Conservation (phyloP, 1,140 invertebrate species). For the Nephila pilipes region DNA sequence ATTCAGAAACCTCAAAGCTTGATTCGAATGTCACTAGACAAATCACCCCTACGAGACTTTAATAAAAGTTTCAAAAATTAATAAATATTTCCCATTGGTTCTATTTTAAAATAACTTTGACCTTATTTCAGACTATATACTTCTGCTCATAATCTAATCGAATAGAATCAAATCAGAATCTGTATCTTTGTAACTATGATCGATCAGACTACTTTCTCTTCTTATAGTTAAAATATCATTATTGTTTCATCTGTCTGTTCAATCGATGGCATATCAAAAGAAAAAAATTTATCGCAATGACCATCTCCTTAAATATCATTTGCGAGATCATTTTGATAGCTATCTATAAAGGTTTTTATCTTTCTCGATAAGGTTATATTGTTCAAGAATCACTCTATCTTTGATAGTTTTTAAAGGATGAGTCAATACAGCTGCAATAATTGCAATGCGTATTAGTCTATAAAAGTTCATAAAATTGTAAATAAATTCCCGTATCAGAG, state of each 20-base stretch:
- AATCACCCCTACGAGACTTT: no score
- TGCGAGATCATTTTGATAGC: background rate
- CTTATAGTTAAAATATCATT: background rate
- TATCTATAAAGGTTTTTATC: constrained; percentile 4
- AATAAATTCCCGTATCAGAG: constrained; percentile 7
- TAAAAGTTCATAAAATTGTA: background rate
- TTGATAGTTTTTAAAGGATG: constrained; percentile 1
- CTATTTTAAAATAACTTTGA: no score
- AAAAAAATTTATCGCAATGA: background rate
- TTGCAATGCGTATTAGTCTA: background rate
- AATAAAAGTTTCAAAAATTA: no score
- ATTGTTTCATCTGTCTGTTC: background rate
- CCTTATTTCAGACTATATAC: no score
- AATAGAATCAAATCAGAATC: no score
- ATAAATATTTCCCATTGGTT: no score
- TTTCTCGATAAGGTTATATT: background rate
- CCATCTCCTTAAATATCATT: background rate
- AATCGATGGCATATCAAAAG: background rate
- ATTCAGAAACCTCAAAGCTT: no score
- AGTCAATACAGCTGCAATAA: background rate
- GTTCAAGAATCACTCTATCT: background rate
- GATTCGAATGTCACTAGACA: no score
- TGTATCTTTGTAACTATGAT: no score
- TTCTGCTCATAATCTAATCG: no score
- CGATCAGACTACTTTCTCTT: no score